Evolutionary conservation across 2,113 vertebrate genomes (phyloP), one percentile per base, ranked within the genome.

Genomic region (Colius striatus): DNA sequence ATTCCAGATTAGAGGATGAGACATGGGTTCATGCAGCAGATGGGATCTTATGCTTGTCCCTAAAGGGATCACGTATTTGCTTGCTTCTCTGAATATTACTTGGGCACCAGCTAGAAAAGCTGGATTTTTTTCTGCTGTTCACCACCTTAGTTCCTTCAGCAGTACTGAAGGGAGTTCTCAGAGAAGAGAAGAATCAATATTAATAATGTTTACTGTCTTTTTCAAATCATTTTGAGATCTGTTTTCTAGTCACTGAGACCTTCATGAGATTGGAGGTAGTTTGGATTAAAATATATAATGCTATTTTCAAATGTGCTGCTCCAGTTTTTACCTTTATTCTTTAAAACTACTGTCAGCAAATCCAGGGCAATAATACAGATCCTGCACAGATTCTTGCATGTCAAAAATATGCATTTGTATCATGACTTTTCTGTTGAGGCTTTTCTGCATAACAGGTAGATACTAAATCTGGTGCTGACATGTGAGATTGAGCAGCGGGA

Each of bases 151-250:
- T 74, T 93, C 85, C 63, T 19, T 70, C 26, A 90, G 79, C 79
- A 93, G 34, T 63, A 88, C 85, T 81, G 21, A 6, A 27, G 92
- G 75, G 84, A 92, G 90, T 96, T 95, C 68, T 94, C 53, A 57
- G 53, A 68, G 76, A 88, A 71, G 41, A 50, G 68, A 93, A 94
- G 68, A 93, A 96, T 96, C 88, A 84, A 90, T 95, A 90, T 90
- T 93, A 95, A 93, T 92, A 95, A 88, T 3, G 0, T 57, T 96
- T 92, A 92, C 92, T 96, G 55, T 94, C 48, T 41, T 87, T 94
- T 94, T 50, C 48, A 81, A 67, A 93, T 92, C 95, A 61, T 72
- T 94, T 80, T 93, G 85, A 75, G 76, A 88, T 57, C 10, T 30
- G 34, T 82, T 86, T 90, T 90, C 53, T 53, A 41, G 60, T 74